phyloP scores from a whole-genome alignment of 2,888 invertebrate genomes.

The Dynastes tityus region DNA sequence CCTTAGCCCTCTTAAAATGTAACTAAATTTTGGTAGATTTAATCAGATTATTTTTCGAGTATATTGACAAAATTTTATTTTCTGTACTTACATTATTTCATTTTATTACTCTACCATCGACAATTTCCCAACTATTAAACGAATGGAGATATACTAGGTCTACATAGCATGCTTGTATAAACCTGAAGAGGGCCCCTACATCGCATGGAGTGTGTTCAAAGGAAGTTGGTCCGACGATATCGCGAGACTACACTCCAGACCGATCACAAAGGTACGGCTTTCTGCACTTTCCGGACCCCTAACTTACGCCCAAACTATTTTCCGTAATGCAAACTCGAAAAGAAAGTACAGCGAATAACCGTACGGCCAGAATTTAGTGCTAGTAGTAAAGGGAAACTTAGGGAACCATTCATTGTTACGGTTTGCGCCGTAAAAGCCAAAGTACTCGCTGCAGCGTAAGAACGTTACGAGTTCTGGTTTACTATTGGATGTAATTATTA shows the following conservation, averaged over 20 bases:
- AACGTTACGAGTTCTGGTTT: neutral
- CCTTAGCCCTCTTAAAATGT: too few species aligned
- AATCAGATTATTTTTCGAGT: too few species aligned
- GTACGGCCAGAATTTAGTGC: slow-evolving; percentile 65
- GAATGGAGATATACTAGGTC: too few species aligned
- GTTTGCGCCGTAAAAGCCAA: slow-evolving; percentile 60
- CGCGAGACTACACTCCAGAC: slow-evolving; percentile 61
- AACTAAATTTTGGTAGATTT: too few species aligned
- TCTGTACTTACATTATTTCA: too few species aligned
- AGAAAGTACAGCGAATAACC: slow-evolving; percentile 66
- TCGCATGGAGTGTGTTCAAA: neutral
- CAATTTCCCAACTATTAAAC: too few species aligned
- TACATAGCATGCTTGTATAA: too few species aligned
- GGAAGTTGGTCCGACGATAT: slow-evolving; percentile 12
- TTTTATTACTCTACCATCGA: too few species aligned
- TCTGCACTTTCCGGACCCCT: slow-evolving; percentile 23
- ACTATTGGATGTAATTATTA: slow-evolving; percentile 2
- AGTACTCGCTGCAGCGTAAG: neutral
- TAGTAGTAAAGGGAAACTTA: slow-evolving; percentile 62
- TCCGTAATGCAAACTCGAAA: slow-evolving; percentile 65
- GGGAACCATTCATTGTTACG: slow-evolving; percentile 61
- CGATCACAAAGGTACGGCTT: slow-evolving; percentile 59
- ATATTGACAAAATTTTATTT: too few species aligned
- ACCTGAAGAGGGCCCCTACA: neutral
- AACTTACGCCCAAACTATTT: slow-evolving; percentile 56